A percentile compares a stretch with the other conserved stretches of the same genome.
These are phyloP conservation scores for Lipotes vexillifer DNA, from an alignment of 2,113 vertebrate species.

Conservation along the genomic window DNA sequence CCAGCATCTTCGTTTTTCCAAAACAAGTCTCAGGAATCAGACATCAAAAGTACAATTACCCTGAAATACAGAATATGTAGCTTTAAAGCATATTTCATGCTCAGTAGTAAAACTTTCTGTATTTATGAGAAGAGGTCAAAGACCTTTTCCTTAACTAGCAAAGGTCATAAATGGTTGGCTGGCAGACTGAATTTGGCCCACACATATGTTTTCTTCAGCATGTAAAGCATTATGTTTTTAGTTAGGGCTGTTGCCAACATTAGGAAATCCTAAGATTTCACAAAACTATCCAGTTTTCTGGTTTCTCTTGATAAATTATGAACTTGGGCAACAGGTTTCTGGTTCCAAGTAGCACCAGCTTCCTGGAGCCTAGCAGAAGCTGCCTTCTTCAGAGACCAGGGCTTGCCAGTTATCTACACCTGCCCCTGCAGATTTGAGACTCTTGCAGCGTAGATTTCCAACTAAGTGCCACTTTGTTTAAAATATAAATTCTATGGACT, in stretches of 20 bases:
- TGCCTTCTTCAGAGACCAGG: background rate
- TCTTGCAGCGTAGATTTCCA: background rate
- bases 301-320: background rate
- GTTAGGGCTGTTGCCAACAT: background rate
- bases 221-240: background rate
- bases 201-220: background rate
- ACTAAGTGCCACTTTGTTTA: background rate
- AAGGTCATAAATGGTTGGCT: background rate
- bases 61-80: background rate
- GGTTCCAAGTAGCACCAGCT: background rate
- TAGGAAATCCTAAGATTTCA: constrained; percentile 10
- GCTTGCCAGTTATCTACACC: background rate
- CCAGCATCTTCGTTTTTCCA: background rate
- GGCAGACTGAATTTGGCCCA: background rate
- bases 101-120: background rate
- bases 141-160: background rate
- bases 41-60: background rate
- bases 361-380: background rate
- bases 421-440: background rate
- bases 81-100: background rate
- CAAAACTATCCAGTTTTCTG: background rate
- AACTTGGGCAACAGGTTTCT: background rate
- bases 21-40: background rate
- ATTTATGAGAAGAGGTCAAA: background rate
- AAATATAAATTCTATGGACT: background rate